Evolutionary conservation across 1,140 invertebrate species (phyloP).

Genomic region (Drosophila willistoni): DNA sequence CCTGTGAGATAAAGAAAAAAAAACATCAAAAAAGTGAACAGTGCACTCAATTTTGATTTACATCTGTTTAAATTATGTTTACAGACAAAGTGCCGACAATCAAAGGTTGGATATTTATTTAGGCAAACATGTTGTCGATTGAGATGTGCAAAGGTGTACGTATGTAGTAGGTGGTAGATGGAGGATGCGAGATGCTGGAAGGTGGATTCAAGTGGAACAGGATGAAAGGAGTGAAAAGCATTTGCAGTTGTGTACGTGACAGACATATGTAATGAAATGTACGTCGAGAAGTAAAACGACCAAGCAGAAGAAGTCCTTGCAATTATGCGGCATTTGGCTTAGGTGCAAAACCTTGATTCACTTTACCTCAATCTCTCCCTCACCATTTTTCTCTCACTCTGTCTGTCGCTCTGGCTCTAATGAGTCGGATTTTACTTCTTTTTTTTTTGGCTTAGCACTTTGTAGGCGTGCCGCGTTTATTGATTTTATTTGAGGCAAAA

Average conservation of each 20-base stretch:
- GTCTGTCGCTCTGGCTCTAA: slow-evolving; percentile 37
- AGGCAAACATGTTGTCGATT: slow-evolving; percentile 40
- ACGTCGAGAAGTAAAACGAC: slow-evolving; percentile 1
- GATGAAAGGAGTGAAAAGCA: slow-evolving; percentile 70
- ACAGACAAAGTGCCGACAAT: slow-evolving; percentile 66
- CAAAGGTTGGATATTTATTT: slow-evolving; percentile 52
- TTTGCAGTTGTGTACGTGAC: slow-evolving; percentile 55
- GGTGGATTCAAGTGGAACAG: slow-evolving; percentile 24
- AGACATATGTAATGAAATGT: slow-evolving; percentile 43
- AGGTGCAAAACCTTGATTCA: slow-evolving; percentile 1
- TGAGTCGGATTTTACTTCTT: slow-evolving; percentile 32
- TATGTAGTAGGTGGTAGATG: slow-evolving; percentile 4
- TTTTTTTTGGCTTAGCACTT: slow-evolving; percentile 31
- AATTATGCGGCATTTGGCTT: slow-evolving; percentile 57
- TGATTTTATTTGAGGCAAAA: slow-evolving; percentile 60
- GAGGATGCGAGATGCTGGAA: too few relatives aligned
- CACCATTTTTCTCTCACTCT: background rate
- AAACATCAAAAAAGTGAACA: slow-evolving; percentile 49
- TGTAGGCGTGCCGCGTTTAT: slow-evolving; percentile 33
- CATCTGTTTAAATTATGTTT: slow-evolving; percentile 50
- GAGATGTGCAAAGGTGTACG: slow-evolving; percentile 19
- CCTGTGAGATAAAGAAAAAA: slow-evolving; percentile 7
- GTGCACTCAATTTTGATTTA: slow-evolving; percentile 64
- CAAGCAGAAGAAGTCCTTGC: slow-evolving; percentile 35
- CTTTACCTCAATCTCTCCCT: too few relatives aligned